These are phyloP conservation scores for Actenoides hombroni DNA, from an alignment of 2,113 vertebrate species.

Conservation along the genomic window DNA sequence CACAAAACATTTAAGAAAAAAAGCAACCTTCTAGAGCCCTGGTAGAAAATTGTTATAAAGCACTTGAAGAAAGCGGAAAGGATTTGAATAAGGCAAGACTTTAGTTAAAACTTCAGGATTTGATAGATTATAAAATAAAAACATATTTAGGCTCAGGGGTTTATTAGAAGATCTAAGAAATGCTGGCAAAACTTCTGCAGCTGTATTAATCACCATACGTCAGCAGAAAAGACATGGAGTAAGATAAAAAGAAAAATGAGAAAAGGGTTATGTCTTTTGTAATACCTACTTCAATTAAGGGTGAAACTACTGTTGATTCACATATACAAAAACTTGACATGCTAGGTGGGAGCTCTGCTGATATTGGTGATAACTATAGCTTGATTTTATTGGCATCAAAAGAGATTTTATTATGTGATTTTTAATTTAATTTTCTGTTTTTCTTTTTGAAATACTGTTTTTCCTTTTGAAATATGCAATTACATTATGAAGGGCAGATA, in stretches of 20 bases:
- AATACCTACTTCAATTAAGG: constrained; percentile 29
- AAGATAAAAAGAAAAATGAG: constrained; percentile 11
- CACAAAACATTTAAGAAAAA: neutral
- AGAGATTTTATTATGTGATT: neutral
- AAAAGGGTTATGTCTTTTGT: neutral
- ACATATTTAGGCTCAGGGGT: neutral
- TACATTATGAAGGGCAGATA: neutral
- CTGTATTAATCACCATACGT: neutral
- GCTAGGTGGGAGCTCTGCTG: neutral
- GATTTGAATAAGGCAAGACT: neutral
- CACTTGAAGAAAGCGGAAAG: constrained; percentile 28
- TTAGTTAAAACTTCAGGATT: constrained; percentile 1
- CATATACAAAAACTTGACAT: neutral
- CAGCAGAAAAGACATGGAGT: neutral
- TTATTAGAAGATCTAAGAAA: constrained; percentile 54
- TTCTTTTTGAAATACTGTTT: neutral
- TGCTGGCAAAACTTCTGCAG: neutral
- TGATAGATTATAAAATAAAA: constrained; percentile 25
- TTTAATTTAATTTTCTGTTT: neutral
- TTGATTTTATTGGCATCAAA: neutral
- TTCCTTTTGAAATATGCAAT: neutral
- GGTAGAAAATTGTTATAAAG: neutral
- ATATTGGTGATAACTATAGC: neutral
- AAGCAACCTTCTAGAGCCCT: neutral
- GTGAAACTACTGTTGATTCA: neutral